Percentiles rank a stretch among this genome's conserved stretches.
Evolutionary conservation across 2,888 invertebrate species (phyloP).

Genomic region (Platerodrilus igneus): DNA sequence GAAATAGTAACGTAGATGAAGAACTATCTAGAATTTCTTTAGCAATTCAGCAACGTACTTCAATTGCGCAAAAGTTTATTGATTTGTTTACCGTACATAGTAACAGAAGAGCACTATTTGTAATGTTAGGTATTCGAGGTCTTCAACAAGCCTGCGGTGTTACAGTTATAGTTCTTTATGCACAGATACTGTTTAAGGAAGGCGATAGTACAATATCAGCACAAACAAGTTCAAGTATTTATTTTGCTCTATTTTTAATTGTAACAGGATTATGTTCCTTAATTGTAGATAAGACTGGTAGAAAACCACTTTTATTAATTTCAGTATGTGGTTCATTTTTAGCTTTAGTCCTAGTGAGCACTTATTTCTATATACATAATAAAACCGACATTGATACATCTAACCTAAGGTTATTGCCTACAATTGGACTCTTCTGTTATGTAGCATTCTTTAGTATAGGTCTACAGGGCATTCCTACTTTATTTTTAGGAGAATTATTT

Average conservation of each 20-base stretch:
- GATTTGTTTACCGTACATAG: slow-evolving; percentile 53
- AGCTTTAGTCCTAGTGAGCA: slow-evolving; percentile 41
- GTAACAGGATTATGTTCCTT: slow-evolving; percentile 54
- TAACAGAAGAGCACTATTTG: slow-evolving; percentile 57
- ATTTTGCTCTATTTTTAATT: slow-evolving; percentile 54
- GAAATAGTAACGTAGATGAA: slow-evolving; percentile 49
- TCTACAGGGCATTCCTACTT: slow-evolving; percentile 49
- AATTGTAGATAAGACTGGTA: slow-evolving; percentile 58
- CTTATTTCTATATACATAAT: slow-evolving; percentile 45
- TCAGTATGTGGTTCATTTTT: slow-evolving; percentile 47
- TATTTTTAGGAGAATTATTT: slow-evolving; percentile 51
- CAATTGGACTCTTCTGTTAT: too few relatives aligned
- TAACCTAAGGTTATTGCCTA: slow-evolving; percentile 44
- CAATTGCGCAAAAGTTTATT: slow-evolving; percentile 48
- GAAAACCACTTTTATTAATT: slow-evolving; percentile 57
- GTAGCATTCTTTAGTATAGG: too few relatives aligned
- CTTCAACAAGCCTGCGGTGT: slow-evolving; percentile 59
- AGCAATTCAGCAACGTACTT: slow-evolving; percentile 38
- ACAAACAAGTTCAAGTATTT: slow-evolving; percentile 53
- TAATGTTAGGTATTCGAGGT: slow-evolving; percentile 55
- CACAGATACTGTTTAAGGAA: slow-evolving; percentile 56
- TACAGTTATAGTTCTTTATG: slow-evolving; percentile 56
- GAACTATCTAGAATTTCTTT: slow-evolving; percentile 39
- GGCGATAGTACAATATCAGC: slow-evolving; percentile 45
- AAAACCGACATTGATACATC: slow-evolving; percentile 33